Base-by-base conservation (phyloP, 2,113 vertebrate species). In the Edolisoma coerulescens region DNA sequence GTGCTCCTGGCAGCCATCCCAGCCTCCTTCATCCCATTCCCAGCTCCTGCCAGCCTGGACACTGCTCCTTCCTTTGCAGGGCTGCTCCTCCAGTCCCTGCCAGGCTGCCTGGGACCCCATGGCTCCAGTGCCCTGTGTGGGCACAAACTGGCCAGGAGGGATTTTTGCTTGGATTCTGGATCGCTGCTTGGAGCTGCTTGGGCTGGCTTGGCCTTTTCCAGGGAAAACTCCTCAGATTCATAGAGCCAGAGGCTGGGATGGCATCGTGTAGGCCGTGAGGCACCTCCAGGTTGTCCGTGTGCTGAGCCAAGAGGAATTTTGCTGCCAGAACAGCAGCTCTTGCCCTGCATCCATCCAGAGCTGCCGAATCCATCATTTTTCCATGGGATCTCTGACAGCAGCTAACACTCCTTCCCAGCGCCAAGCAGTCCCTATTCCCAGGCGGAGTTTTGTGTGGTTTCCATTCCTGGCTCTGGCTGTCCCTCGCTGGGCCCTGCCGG, bases 331-430 rank as follows among this genome's bases (percentile, higher is more conserved):
- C 4, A 6, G 65, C 87, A 75, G 73, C 61, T 13, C 56, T 2
- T 16, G 6, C 37, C 37, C 24, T 0, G 1, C 16, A 26, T 10
- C 41, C 49, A 47, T 17, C 32, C 1, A 0, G 41, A 57, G 44
- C 8, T 22, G 35, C 70, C 7, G 0, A 28, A 11, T 19, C 73
- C 47, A 44, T 44, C 33, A 0, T 16, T 65, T 75, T 44, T 68
- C 67, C 67, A 6, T 0, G 24, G 39, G 35, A 27, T 70, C 26
- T 50, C 44, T 32, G 42, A 11, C 67, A 53, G 67, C 44, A 53
- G 3, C 35, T 9, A 9, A 15, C 27, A 2, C 30, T 16, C 24
- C 81, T 45, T 21, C 61, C 42, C 56, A 49, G 59, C 0, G 7
- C 32, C 53, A 23, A 33, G 6, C 63, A 24, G 30, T 2, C 9